Conservation (phyloP, 2,888 invertebrate genomes). For the Rosalia funebris region DNA sequence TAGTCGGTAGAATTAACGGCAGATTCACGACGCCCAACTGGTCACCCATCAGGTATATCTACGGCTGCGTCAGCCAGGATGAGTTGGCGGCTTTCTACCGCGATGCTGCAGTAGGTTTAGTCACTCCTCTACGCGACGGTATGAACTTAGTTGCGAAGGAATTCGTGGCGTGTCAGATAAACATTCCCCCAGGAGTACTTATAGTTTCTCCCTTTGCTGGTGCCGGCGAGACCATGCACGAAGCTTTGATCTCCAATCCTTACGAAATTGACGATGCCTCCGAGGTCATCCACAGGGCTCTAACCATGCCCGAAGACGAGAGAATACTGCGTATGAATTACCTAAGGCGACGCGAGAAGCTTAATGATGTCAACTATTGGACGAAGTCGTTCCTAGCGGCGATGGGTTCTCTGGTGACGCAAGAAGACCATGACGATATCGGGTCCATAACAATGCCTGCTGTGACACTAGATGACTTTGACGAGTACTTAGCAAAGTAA, state of each 20-base stretch:
- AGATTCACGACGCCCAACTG: slow-evolving; percentile 90
- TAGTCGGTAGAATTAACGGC: slow-evolving; percentile 89
- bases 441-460: slow-evolving; percentile 89
- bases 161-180: slow-evolving; percentile 92
- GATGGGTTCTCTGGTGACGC: slow-evolving; percentile 79
- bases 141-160: slow-evolving; percentile 95
- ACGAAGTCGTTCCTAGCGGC: slow-evolving; percentile 88
- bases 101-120: slow-evolving; percentile 86
- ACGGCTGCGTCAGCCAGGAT: slow-evolving; percentile 87
- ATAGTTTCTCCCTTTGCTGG: slow-evolving; percentile 93
- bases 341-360: slow-evolving; percentile 80
- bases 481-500: slow-evolving; percentile 87
- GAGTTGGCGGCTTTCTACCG: slow-evolving; percentile 88
- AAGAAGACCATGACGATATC: slow-evolving; percentile 83
- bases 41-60: slow-evolving; percentile 89
- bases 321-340: slow-evolving; percentile 87
- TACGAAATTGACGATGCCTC: slow-evolving; percentile 90
- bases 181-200: slow-evolving; percentile 82
- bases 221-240: slow-evolving; percentile 94
- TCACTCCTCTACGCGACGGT: slow-evolving; percentile 87
- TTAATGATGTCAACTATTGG: slow-evolving; percentile 89
- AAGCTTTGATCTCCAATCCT: slow-evolving; percentile 89
- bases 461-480: slow-evolving; percentile 90
- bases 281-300: slow-evolving; percentile 85
- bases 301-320: slow-evolving; percentile 92